Base-by-base conservation (phyloP, 2,797 vertebrate genomes). In the Amniataba percoides region DNA sequence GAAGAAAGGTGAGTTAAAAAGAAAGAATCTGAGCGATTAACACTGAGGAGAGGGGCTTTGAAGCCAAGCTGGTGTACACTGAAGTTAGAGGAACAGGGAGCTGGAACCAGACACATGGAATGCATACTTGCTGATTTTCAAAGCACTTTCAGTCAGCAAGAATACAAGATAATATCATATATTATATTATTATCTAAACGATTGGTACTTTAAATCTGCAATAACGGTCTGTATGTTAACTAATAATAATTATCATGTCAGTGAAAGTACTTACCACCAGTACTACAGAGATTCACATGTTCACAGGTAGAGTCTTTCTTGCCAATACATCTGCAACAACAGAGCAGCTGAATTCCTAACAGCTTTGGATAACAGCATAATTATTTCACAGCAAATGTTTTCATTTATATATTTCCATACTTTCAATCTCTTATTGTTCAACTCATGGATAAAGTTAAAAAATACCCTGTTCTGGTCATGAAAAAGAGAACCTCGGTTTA, bases 321-420 rank as follows among this genome's bases (percentile, higher is more conserved):
- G 84, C 87, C 83, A 90, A 36, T 62, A 80, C 89, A 88, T 85
- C 82, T 88, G 88, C 67, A 71, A 84, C 85, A 87, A 83, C 57
- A 79, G 77, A 85, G 77, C 74, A 77, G 83, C 78, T 86, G 75
- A 80, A 80, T 86, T 83, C 77, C 55, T 68, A 74, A 83, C 71
- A 77, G 77, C 79, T 74, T 46, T n/a, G 76, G 80, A 87, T 87
- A 71, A 87, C 76, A 77, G 74, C n/a, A 2, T 69, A 83, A 89
- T 86, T 79, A 88, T 81, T 83, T 87, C 52, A 72, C 55, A 71
- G 80, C 83, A 86, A 88, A 83, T 80, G 74, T 86, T 88, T 84
- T 84, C 81, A 77, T 77, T 84, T 81, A 79, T 82, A 71, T 39
- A 76, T 88, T 85, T 75, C 80, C 80, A 82, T 74, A 79, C 78